Evolutionary conservation across 2,797 vertebrate species (phyloP).

Genomic region (Schizopygopsis malacanthus): DNA sequence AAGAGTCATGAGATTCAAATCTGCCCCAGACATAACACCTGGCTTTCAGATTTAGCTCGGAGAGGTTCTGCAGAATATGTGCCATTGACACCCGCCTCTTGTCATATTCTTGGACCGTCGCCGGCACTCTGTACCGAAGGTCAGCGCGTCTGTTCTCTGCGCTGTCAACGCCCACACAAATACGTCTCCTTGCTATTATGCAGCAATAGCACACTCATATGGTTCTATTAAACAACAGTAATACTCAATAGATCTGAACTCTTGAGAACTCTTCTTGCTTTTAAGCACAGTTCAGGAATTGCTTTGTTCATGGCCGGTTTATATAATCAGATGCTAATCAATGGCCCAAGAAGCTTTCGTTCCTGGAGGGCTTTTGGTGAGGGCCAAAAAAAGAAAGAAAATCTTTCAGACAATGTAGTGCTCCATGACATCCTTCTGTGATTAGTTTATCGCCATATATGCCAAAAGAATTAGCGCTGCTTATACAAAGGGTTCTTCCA

Average conservation of each 20-base stretch:
- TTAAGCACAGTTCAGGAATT: constrained; percentile 20
- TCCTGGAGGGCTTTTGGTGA: constrained; percentile 1
- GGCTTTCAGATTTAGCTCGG: constrained; percentile 41
- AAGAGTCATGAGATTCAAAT: constrained; percentile 67
- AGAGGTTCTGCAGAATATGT: constrained; percentile 48
- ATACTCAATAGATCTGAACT: constrained; percentile 29
- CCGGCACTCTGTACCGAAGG: constrained; percentile 32
- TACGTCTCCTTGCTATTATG: constrained; percentile 44
- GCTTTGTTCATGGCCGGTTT: constrained; percentile 17
- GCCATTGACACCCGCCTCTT: constrained; percentile 37
- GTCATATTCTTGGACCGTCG: constrained; percentile 48
- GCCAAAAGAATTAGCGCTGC: constrained; percentile 21
- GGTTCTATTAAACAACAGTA: constrained; percentile 50
- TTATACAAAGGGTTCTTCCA: constrained; percentile 20
- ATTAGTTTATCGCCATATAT: constrained; percentile 11
- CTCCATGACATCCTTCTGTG: not conserved
- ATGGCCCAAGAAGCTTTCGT: constrained; percentile 1
- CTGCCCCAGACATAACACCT: constrained; percentile 72
- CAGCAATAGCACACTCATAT: constrained; percentile 44
- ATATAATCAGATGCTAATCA: constrained; percentile 35
- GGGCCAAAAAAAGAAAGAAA: not conserved
- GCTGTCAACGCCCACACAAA: constrained; percentile 57
- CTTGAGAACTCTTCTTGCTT: constrained; percentile 20
- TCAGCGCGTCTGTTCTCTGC: constrained; percentile 50
- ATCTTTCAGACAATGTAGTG: not conserved